Conservation (phyloP, 2,113 vertebrate species). For the Coptodon rendalli region DNA sequence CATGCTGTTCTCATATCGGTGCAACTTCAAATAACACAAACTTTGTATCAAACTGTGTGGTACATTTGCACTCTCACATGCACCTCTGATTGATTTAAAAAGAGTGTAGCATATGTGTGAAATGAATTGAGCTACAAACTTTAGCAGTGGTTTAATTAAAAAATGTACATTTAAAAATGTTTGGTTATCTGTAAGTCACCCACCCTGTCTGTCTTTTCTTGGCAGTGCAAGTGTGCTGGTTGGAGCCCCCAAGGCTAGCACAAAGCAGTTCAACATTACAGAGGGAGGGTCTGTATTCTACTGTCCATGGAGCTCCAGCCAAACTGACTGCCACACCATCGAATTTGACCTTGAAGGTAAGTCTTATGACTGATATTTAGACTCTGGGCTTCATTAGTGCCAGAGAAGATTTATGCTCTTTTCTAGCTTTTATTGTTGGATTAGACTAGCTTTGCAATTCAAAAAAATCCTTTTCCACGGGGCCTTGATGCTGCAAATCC, state of each 20-base stretch:
- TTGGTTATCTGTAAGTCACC: neutral
- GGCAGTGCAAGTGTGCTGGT: slow-evolving; percentile 81
- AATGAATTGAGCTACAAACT: neutral
- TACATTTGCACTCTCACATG: neutral
- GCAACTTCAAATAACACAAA: neutral
- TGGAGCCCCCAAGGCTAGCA: slow-evolving; percentile 86
- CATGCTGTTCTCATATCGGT: neutral
- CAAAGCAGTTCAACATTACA: slow-evolving; percentile 72
- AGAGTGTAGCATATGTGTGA: neutral
- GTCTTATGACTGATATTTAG: neutral
- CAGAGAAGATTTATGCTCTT: neutral
- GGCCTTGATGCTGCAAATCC: neutral
- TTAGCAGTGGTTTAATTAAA: neutral
- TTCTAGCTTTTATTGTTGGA: neutral
- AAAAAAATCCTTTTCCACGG: neutral
- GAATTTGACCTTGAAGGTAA: slow-evolving; percentile 82
- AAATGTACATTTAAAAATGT: neutral
- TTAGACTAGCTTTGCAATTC: neutral
- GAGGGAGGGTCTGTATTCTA: slow-evolving; percentile 86
- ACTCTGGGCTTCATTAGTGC: neutral
- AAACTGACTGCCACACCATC: slow-evolving; percentile 63
- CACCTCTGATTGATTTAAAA: neutral
- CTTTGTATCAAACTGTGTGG: neutral
- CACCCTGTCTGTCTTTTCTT: neutral
- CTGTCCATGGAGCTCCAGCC: slow-evolving; percentile 79